phyloP scores from a whole-genome alignment of 2,888 invertebrate species.

The Lithophane semibrunnea region DNA sequence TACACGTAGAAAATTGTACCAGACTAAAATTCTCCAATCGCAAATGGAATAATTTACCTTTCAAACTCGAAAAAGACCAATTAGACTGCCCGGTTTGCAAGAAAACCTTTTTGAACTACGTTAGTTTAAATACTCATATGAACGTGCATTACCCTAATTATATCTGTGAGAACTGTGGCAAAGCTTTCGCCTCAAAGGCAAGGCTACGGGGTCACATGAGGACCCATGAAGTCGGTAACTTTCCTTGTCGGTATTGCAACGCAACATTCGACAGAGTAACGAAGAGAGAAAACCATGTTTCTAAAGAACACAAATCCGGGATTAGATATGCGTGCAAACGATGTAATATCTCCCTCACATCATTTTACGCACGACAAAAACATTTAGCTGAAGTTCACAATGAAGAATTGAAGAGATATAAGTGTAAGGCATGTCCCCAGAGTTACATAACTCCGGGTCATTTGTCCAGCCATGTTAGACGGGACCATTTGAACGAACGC shows the following conservation, averaged over 20 bases:
- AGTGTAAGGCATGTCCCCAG: conserved; percentile 86
- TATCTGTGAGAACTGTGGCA: conserved; percentile 89
- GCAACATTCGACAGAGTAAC: conserved; percentile 85
- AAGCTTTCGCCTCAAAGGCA: conserved; percentile 89
- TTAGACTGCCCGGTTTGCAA: conserved; percentile 86
- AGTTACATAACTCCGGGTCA: conserved; percentile 88
- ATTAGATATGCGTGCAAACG: conserved; percentile 85
- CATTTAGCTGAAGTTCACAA: conserved; percentile 87
- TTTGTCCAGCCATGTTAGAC: conserved; percentile 83
- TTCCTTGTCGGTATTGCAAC: conserved; percentile 83
- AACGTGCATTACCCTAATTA: conserved; percentile 88
- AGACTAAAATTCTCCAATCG: conserved; percentile 69
- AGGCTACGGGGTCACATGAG: conserved; percentile 88
- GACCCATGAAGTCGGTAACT: conserved; percentile 88
- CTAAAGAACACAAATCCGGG: conserved; percentile 86
- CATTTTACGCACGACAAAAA: conserved; percentile 86
- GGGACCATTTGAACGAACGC: conserved; percentile 86
- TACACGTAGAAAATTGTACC: conserved; percentile 80
- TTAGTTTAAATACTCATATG: conserved; percentile 88
- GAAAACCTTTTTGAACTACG: conserved; percentile 84
- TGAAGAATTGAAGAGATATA: conserved; percentile 86
- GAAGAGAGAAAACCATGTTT: conserved; percentile 86
- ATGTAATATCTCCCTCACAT: conserved; percentile 83
- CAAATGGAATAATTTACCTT: conserved; percentile 83
- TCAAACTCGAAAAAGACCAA: conserved; percentile 86